Percentiles rank a stretch among this genome's conserved stretches.
phyloP scores from a whole-genome alignment of 2,113 vertebrate species.

The Cercopithecus mona region DNA sequence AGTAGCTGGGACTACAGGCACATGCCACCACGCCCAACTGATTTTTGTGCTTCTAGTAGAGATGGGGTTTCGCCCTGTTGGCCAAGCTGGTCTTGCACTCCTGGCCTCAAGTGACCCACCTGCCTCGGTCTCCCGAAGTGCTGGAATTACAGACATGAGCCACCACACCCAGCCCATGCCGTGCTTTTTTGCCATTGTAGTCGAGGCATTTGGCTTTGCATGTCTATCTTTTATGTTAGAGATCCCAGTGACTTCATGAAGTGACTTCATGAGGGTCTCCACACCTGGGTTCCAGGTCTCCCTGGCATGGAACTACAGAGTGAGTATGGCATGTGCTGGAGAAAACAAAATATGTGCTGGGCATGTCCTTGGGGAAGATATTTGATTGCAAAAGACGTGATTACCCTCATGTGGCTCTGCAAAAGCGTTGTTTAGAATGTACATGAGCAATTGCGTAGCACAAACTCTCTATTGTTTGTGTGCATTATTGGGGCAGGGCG shows the following conservation, averaged over 20 bases:
- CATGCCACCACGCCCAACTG: too few relatives aligned
- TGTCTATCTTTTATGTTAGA: not conserved
- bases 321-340: accelerated
- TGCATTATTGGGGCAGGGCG: not conserved
- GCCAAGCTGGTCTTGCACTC: too few relatives aligned
- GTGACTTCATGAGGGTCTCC: not conserved
- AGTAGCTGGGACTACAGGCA: too few relatives aligned
- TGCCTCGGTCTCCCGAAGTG: too few relatives aligned
- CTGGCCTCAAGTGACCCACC: too few relatives aligned
- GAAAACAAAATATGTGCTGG: not conserved
- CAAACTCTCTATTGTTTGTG: not conserved
- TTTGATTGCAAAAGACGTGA: not conserved
- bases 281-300: not conserved
- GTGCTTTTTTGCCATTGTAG: not conserved
- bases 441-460: not conserved
- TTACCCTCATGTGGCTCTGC: not conserved
- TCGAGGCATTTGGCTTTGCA: not conserved
- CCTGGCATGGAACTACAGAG: not conserved
- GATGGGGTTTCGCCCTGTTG: too few relatives aligned
- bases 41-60: too few relatives aligned
- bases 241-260: not conserved
- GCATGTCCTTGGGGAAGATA: not conserved
- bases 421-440: not conserved
- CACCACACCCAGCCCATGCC: too few relatives aligned
- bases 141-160: too few relatives aligned